Conservation (phyloP, 1,140 invertebrate genomes). For the Drosophila chauvacae region DNA sequence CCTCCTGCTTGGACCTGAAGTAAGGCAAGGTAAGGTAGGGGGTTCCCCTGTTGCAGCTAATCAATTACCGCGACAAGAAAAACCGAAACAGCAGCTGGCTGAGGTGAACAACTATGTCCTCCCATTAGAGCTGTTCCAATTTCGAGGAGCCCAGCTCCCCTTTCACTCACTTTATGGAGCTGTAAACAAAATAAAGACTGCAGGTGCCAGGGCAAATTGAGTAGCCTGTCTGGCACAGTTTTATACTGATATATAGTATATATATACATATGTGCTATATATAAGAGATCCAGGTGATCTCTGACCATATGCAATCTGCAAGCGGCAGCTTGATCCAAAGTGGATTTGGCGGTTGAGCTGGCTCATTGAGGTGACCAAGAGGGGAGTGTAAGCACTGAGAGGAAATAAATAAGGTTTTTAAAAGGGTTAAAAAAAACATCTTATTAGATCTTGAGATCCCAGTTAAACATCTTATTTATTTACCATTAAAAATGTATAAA, state of each 20-base stretch:
- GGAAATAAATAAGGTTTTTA: neutral
- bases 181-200: constrained; percentile 32
- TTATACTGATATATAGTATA: constrained; percentile 41
- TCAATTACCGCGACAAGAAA: constrained; percentile 28
- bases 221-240: constrained; percentile 30
- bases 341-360: constrained; percentile 25
- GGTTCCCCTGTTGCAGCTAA: constrained; percentile 22
- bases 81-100: constrained; percentile 14
- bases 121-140: constrained; percentile 14
- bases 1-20: neutral
- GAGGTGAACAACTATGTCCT: constrained; percentile 10
- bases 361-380: constrained; percentile 8
- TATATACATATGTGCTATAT: constrained; percentile 19
- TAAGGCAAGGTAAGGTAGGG: constrained; percentile 5
- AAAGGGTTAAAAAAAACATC: neutral
- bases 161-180: constrained; percentile 38
- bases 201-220: constrained; percentile 39
- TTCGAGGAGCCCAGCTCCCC: constrained; percentile 13
- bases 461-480: neutral
- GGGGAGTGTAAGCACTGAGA: neutral
- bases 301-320: constrained; percentile 44
- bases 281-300: constrained; percentile 22
- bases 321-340: constrained; percentile 29
- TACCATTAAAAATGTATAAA: neutral
- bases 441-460: neutral